Percentiles rank a stretch among this genome's conserved stretches.
Evolutionary conservation across 2,888 invertebrate species (phyloP).

Genomic region (Cactoblastis cactorum): DNA sequence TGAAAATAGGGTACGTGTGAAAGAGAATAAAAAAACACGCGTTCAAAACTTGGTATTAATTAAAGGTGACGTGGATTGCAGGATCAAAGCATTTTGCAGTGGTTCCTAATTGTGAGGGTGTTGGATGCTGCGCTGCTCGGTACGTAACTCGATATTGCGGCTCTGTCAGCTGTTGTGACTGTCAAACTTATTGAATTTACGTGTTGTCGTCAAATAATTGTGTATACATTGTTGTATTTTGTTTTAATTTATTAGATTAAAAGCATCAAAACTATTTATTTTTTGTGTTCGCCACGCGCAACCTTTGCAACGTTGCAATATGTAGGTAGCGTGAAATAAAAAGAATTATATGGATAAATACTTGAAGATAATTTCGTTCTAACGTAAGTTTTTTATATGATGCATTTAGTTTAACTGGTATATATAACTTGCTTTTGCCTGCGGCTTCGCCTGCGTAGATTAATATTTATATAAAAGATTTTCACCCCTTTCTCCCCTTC

Average conservation of each 20-base stretch:
- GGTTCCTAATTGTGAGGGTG: constrained; percentile 26
- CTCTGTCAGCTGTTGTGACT: constrained; percentile 20
- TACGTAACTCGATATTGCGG: constrained; percentile 14
- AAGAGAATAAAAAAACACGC: constrained; percentile 36
- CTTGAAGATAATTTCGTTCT: too few species aligned
- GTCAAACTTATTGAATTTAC: neutral
- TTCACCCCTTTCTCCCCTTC: too few species aligned
- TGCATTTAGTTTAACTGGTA: too few species aligned
- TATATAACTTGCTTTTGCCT: too few species aligned
- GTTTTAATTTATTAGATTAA: neutral
- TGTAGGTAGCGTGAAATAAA: too few species aligned
- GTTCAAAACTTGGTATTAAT: constrained; percentile 36
- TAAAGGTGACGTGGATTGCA: constrained; percentile 38
- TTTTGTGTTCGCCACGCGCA: too few species aligned
- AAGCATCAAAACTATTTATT: too few species aligned
- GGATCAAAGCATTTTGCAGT: constrained; percentile 38
- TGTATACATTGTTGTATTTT: neutral
- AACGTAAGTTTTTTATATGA: too few species aligned
- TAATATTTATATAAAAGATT: too few species aligned
- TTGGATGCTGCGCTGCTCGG: constrained; percentile 10
- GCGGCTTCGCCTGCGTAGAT: too few species aligned
- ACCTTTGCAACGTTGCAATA: too few species aligned
- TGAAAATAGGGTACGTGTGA: constrained; percentile 45
- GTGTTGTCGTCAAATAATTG: neutral
- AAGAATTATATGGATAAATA: too few species aligned